phyloP scores from a whole-genome alignment of 1,140 invertebrate species.

The Homarus americanus region DNA sequence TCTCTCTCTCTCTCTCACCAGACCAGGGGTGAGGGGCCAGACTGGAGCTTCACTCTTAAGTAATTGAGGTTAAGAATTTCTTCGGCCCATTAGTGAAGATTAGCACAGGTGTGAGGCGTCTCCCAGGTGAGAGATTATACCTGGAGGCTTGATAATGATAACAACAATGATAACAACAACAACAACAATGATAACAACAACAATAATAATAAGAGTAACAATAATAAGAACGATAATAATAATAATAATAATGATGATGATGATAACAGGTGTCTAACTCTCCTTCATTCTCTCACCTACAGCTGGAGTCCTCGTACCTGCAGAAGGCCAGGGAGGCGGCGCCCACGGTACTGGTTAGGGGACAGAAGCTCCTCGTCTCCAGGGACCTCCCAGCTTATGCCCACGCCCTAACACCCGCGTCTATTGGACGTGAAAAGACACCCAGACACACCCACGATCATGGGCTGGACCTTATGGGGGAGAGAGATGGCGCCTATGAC shows the following conservation, averaged over 20 bases:
- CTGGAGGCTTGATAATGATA: not conserved
- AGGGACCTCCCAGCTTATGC: conserved; percentile 30
- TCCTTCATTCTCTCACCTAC: not conserved
- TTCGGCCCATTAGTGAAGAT: not conserved
- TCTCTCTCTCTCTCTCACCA: no score
- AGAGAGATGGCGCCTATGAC: not conserved
- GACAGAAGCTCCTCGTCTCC: conserved; percentile 43
- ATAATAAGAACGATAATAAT: not conserved
- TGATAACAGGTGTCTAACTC: not conserved
- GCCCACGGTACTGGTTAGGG: conserved; percentile 19
- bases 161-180: not conserved
- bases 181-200: not conserved
- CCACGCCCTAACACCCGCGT: not conserved
- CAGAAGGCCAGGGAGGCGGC: not conserved
- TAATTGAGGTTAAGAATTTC: no score
- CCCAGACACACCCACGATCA: not conserved
- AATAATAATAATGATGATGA: not conserved
- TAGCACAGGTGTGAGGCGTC: not conserved
- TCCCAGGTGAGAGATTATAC: not conserved
- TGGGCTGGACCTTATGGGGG: no score
- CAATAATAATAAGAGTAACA: no score
- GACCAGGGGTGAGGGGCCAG: no score
- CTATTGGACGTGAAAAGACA: not conserved
- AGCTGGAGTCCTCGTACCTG: conserved; percentile 17
- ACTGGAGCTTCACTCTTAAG: no score